Conservation (phyloP, 2,797 vertebrate species). For the Oryzias sinensis region DNA sequence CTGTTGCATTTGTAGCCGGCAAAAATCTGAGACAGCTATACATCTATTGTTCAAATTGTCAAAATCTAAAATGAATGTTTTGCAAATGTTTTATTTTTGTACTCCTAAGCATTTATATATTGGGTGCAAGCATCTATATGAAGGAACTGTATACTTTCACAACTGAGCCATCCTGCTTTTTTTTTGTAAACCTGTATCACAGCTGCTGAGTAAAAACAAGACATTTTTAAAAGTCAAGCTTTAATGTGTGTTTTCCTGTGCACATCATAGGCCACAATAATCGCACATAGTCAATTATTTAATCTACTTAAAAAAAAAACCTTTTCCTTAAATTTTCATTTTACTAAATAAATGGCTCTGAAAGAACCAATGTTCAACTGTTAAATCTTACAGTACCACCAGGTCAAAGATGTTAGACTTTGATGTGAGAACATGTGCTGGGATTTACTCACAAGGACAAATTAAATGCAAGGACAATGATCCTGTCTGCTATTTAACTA, state of each 20-base stretch:
- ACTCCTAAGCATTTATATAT: constrained; percentile 67
- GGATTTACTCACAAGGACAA: constrained; percentile 54
- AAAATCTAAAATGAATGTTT: constrained; percentile 62
- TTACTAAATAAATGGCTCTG: no score
- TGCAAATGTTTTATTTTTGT: constrained; percentile 80
- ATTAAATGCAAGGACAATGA: constrained; percentile 57
- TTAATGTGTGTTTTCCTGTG: constrained; percentile 27
- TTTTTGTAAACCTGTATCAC: constrained; percentile 38
- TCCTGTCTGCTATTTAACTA: constrained; percentile 63
- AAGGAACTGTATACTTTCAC: constrained; percentile 55
- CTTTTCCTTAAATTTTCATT: no score
- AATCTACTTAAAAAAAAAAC: background rate
- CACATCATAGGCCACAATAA: constrained; percentile 6
- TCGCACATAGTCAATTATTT: constrained; percentile 17
- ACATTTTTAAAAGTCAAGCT: constrained; percentile 21
- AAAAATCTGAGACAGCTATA: constrained; percentile 26
- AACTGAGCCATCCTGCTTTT: constrained; percentile 42
- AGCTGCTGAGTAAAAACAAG: constrained; percentile 34
- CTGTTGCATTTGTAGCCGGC: constrained; percentile 48
- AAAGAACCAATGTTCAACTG: constrained; percentile 29
- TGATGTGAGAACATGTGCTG: constrained; percentile 71
- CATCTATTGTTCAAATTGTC: constrained; percentile 37
- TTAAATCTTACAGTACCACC: constrained; percentile 32
- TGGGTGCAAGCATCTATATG: constrained; percentile 61
- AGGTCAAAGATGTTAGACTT: constrained; percentile 58